A percentile compares a stretch with the other conserved stretches of the same genome.
Evolutionary conservation across 2,113 vertebrate genomes (phyloP).

Genomic region (Malurus melanocephalus): DNA sequence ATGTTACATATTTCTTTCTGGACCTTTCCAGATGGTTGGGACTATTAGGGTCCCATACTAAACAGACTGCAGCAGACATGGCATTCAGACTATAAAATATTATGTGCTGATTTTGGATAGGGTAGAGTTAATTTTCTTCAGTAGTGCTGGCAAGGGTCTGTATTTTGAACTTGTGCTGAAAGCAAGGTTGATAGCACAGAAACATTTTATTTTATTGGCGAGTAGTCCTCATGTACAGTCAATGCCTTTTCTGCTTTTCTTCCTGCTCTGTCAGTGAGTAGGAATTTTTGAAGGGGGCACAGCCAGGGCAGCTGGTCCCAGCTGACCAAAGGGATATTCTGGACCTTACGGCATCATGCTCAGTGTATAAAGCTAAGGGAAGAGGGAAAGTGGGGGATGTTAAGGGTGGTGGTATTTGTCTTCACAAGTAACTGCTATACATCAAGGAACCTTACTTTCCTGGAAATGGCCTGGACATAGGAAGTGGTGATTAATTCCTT

Average conservation of each 20-base stretch:
- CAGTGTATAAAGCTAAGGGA: background rate
- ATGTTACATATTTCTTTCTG: background rate
- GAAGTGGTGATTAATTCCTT: background rate
- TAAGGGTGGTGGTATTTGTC: background rate
- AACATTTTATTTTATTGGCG: background rate
- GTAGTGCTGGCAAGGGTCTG: background rate
- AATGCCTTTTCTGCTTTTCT: background rate
- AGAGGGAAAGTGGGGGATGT: background rate
- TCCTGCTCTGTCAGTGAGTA: background rate
- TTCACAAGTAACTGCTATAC: background rate
- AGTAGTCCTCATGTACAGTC: too few relatives aligned
- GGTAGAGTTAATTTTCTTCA: background rate
- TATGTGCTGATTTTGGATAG: background rate
- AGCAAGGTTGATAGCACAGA: background rate
- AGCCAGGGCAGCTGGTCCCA: background rate
- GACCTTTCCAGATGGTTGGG: background rate
- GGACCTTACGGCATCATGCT: background rate
- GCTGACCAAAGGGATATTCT: background rate
- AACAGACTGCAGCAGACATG: background rate
- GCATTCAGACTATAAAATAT: background rate
- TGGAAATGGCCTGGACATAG: background rate
- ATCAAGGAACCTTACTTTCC: background rate
- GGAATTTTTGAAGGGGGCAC: background rate
- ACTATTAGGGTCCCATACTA: background rate
- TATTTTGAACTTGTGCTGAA: background rate